phyloP scores from a whole-genome alignment of 1,140 invertebrate species.

The Sitobion miscanthi region DNA sequence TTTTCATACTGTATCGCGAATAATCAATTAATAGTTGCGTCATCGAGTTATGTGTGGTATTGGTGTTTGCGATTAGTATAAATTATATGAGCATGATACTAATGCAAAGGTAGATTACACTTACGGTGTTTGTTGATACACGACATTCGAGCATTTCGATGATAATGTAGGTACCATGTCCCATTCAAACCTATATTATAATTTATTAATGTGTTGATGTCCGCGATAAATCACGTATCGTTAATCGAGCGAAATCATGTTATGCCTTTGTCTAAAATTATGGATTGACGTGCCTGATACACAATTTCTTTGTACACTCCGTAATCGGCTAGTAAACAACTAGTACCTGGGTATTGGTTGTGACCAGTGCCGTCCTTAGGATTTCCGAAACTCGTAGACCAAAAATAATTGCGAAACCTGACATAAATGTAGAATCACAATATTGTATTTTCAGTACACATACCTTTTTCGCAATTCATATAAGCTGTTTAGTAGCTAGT shows the following conservation, averaged over 20 bases:
- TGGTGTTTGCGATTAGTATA: background rate
- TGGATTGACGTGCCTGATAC: background rate
- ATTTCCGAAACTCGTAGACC: too few relatives aligned
- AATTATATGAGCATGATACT: background rate
- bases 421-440: too few relatives aligned
- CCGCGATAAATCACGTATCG: too few relatives aligned
- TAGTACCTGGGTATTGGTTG: too few relatives aligned
- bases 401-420: too few relatives aligned
- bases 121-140: background rate
- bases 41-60: background rate
- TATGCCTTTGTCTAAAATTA: background rate
- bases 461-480: background rate
- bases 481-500: background rate
- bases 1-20: background rate
- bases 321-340: too few relatives aligned
- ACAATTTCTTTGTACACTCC: background rate
- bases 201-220: background rate
- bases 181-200: background rate
- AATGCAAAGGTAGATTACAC: background rate
- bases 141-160: background rate
- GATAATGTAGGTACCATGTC: background rate
- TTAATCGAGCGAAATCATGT: background rate
- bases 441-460: background rate
- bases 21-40: background rate
- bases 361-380: too few relatives aligned